Conservation (phyloP, 2,888 invertebrate genomes). For the Napeogenes inachia region DNA sequence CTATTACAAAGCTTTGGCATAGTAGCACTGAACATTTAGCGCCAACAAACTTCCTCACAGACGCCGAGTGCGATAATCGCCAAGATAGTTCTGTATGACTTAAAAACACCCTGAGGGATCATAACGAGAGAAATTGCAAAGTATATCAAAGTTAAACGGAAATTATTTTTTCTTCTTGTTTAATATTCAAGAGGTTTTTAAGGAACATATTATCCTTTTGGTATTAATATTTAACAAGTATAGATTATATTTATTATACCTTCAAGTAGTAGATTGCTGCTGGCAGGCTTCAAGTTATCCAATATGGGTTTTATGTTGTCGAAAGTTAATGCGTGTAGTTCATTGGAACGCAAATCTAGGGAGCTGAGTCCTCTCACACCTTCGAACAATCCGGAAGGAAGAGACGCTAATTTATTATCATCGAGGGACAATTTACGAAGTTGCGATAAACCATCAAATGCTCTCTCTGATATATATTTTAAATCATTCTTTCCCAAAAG, state of each 20-base stretch:
- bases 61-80: slow-evolving; percentile 28
- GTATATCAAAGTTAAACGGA: slow-evolving; percentile 59
- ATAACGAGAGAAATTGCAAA: slow-evolving; percentile 63
- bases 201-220: slow-evolving; percentile 55
- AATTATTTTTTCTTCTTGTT: slow-evolving; percentile 56
- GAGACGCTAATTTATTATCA: slow-evolving; percentile 84
- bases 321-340: slow-evolving; percentile 85
- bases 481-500: slow-evolving; percentile 83
- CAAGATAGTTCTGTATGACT: slow-evolving; percentile 37
- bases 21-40: slow-evolving; percentile 23
- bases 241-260: slow-evolving; percentile 77
- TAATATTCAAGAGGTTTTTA: slow-evolving; percentile 66
- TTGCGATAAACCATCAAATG: slow-evolving; percentile 85
- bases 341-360: slow-evolving; percentile 87
- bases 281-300: slow-evolving; percentile 85
- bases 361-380: slow-evolving; percentile 84
- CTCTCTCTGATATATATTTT: slow-evolving; percentile 85
- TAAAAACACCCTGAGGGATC: slow-evolving; percentile 57
- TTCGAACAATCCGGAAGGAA: slow-evolving; percentile 84
- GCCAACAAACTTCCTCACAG: slow-evolving; percentile 28
- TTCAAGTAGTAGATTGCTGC: slow-evolving; percentile 85
- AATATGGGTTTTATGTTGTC: slow-evolving; percentile 87
- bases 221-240: slow-evolving; percentile 34
- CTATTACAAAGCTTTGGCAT: slow-evolving; percentile 23
- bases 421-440: slow-evolving; percentile 84